Conservation (phyloP, 2,888 invertebrate genomes). For the Zygaena filipendulae region DNA sequence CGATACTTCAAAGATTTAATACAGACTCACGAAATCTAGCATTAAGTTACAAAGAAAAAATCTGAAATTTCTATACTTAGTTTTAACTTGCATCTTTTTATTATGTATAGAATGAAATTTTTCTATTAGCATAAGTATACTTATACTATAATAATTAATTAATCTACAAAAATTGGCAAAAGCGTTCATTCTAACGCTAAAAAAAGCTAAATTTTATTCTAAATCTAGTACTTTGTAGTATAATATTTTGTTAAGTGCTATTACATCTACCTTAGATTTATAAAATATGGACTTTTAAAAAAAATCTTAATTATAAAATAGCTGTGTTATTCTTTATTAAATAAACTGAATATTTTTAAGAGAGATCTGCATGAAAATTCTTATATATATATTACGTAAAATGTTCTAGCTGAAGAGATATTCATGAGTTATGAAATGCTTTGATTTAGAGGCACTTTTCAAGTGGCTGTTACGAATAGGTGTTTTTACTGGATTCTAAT, state of each 20-base stretch:
- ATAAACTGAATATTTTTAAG: constrained; percentile 21
- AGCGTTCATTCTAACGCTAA: constrained; percentile 53
- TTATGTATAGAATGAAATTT: too few relatives aligned
- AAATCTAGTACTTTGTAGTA: constrained; percentile 19
- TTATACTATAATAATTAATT: constrained; percentile 13
- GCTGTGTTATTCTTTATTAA: constrained; percentile 4
- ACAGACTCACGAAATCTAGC: constrained; percentile 53
- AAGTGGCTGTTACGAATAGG: constrained; percentile 34
- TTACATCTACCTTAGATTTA: too few relatives aligned
- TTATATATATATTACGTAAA: too few relatives aligned
- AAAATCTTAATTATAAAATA: constrained; percentile 17
- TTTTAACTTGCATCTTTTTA: too few relatives aligned
- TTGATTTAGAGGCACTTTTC: constrained; percentile 55
- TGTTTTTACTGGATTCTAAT: too few relatives aligned
- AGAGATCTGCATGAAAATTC: too few relatives aligned
- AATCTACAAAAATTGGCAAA: constrained; percentile 52
- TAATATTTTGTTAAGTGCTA: constrained; percentile 20
- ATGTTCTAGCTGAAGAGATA: too few relatives aligned
- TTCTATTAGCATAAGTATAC: constrained; percentile 9
- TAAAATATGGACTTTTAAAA: too few relatives aligned
- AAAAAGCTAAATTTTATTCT: constrained; percentile 48
- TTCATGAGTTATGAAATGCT: too few relatives aligned
- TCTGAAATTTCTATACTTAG: too few relatives aligned
- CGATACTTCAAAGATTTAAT: too few relatives aligned
- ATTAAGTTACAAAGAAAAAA: constrained; percentile 36